These are phyloP conservation scores for Synanthedon vespiformis DNA, from an alignment of 2,888 invertebrate species.

Conservation along the genomic window DNA sequence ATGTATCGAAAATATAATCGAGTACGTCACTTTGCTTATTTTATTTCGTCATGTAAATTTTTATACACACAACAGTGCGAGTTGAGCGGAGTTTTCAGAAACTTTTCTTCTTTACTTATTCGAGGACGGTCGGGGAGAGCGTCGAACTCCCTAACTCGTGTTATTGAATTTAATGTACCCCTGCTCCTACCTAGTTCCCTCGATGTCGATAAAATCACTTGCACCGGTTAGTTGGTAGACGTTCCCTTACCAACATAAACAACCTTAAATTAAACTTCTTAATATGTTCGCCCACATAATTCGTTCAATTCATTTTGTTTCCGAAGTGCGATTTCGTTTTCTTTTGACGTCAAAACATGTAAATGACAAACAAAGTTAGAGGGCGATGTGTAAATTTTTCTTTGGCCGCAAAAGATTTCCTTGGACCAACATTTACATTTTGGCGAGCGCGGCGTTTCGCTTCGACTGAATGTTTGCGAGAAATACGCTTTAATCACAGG, in stretches of 20 bases:
- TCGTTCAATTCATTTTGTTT: slow-evolving; percentile 1
- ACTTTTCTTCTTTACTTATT: slow-evolving; percentile 65
- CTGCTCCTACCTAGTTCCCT: slow-evolving; percentile 46
- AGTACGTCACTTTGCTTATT: neutral
- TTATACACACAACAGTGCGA: slow-evolving; percentile 49
- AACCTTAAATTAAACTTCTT: slow-evolving; percentile 9
- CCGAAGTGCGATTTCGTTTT: slow-evolving; percentile 11
- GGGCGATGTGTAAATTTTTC: slow-evolving; percentile 39
- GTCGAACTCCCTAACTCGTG: slow-evolving; percentile 66
- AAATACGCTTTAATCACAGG: slow-evolving; percentile 62
- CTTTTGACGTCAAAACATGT: slow-evolving; percentile 8
- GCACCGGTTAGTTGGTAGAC: slow-evolving; percentile 21
- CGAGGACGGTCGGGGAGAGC: slow-evolving; percentile 66
- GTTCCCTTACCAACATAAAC: slow-evolving; percentile 10
- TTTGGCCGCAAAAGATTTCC: slow-evolving; percentile 48
- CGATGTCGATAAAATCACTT: slow-evolving; percentile 54
- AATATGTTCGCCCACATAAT: neutral
- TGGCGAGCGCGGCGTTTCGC: slow-evolving; percentile 19
- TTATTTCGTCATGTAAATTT: neutral
- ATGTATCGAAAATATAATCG: too few relatives aligned
- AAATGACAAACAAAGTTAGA: slow-evolving; percentile 27
- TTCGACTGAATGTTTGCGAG: slow-evolving; percentile 34
- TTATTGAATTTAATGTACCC: slow-evolving; percentile 70
- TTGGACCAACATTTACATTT: slow-evolving; percentile 58
- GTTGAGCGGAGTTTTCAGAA: slow-evolving; percentile 56